Conservation (phyloP, 2,888 invertebrate genomes). For the Trachelus troglodyta region DNA sequence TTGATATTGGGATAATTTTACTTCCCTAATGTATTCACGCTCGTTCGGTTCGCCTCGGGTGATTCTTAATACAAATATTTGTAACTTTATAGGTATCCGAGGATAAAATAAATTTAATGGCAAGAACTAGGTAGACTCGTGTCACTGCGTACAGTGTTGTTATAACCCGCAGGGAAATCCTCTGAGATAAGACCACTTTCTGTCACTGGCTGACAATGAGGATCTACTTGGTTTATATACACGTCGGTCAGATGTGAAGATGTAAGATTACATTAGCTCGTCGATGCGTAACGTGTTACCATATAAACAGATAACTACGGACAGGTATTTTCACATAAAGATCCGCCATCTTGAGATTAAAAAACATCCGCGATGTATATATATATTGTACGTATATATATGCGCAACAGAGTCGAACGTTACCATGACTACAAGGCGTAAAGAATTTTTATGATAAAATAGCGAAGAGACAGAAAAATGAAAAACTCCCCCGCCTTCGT, state of each 20-base stretch:
- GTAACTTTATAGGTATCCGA: conserved; percentile 15
- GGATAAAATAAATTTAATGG: conserved; percentile 18
- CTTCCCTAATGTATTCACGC: neutral
- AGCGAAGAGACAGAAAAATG: conserved; percentile 17
- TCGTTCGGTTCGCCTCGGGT: neutral
- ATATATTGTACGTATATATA: too few species aligned
- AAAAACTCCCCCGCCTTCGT: neutral
- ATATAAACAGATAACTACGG: neutral
- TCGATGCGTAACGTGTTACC: neutral
- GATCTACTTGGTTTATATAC: conserved; percentile 15
- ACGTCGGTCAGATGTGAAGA: conserved; percentile 7
- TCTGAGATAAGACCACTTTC: conserved; percentile 21
- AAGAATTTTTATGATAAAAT: conserved; percentile 41
- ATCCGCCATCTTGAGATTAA: neutral
- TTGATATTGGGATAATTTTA: neutral
- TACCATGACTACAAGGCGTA: conserved; percentile 15
- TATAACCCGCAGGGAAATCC: conserved; percentile 12
- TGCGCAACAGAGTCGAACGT: neutral
- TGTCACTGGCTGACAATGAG: conserved; percentile 19
- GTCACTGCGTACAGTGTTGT: neutral
- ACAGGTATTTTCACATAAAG: neutral
- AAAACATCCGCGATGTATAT: neutral
- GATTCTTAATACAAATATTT: conserved; percentile 21
- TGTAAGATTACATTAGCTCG: neutral
- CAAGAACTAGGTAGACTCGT: conserved; percentile 5